These are phyloP conservation scores for Melanostoma mellinum DNA, from an alignment of 2,888 invertebrate species.

Conservation along the genomic window DNA sequence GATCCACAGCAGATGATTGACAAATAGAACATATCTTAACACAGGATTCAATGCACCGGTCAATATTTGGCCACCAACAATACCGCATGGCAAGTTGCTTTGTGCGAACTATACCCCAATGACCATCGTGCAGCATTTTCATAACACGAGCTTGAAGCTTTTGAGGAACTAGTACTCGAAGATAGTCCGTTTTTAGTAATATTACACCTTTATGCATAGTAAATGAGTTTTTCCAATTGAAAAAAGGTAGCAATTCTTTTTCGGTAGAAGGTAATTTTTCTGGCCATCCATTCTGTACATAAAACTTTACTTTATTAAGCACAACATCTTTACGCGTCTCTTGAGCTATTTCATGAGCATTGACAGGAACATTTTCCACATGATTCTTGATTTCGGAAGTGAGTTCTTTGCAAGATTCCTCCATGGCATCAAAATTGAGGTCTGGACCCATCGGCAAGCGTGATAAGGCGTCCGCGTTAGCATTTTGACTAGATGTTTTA, in stretches of 20 bases:
- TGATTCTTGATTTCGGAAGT: not conserved
- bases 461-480: conserved; percentile 4
- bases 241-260: conserved; percentile 5
- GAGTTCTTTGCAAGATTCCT: conserved; percentile 20
- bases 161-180: not conserved
- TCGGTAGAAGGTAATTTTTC: conserved; percentile 12
- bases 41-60: conserved; percentile 30
- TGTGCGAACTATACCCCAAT: conserved; percentile 54
- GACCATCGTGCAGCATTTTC: conserved; percentile 20
- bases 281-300: conserved; percentile 32
- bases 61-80: conserved; percentile 51
- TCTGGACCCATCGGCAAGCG: conserved; percentile 60
- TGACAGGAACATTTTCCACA: conserved; percentile 31
- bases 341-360: conserved; percentile 15
- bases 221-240: not conserved
- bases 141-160: conserved; percentile 14
- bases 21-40: conserved; percentile 10
- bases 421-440: conserved; percentile 33
- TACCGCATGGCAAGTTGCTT: conserved; percentile 47
- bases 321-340: conserved; percentile 20
- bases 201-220: conserved; percentile 4
- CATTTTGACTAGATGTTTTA: conserved; percentile 50
- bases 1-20: conserved; percentile 13
- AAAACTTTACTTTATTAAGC: conserved; percentile 22
- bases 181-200: conserved; percentile 12